Conservation (phyloP, 2,113 vertebrate genomes). For the Pyrgilauda ruficollis region DNA sequence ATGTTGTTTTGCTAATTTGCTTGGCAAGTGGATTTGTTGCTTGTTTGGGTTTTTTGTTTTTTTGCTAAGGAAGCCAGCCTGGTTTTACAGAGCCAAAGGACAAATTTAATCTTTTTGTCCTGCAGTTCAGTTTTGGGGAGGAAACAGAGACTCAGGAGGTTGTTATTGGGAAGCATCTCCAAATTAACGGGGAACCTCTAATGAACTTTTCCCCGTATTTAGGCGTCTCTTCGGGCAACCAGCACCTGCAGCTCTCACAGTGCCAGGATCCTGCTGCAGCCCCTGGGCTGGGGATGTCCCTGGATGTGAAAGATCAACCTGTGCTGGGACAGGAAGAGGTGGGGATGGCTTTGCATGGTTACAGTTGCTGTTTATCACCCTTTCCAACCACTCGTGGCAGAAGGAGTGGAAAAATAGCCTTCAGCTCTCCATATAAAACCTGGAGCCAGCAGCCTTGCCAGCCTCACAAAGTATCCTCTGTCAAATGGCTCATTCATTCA, state of each 20-base stretch:
- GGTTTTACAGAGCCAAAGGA: neutral
- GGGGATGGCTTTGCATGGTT: constrained; percentile 20
- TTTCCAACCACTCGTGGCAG: neutral
- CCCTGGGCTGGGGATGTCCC: neutral
- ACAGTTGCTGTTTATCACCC: constrained; percentile 61
- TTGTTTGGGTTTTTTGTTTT: neutral
- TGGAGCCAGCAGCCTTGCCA: neutral
- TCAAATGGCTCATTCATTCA: constrained; percentile 48
- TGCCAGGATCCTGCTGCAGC: neutral
- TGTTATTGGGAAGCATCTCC: neutral
- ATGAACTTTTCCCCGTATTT: neutral
- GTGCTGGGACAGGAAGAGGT: constrained; percentile 23
- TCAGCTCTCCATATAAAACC: constrained; percentile 21
- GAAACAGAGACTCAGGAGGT: neutral
- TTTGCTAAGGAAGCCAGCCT: neutral
- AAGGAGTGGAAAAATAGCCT: constrained; percentile 66
- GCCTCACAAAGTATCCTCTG: neutral
- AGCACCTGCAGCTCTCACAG: fast-evolving
- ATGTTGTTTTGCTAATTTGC: neutral
- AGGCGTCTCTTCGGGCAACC: neutral
- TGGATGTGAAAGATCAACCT: constrained; percentile 30
- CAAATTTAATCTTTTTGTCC: neutral
- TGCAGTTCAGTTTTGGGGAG: neutral
- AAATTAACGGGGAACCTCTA: neutral
- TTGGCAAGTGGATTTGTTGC: neutral